Evolutionary conservation across 2,797 vertebrate genomes (phyloP), one percentile per base, ranked within the genome.

Genomic region (Eurystomus glaucurus): DNA sequence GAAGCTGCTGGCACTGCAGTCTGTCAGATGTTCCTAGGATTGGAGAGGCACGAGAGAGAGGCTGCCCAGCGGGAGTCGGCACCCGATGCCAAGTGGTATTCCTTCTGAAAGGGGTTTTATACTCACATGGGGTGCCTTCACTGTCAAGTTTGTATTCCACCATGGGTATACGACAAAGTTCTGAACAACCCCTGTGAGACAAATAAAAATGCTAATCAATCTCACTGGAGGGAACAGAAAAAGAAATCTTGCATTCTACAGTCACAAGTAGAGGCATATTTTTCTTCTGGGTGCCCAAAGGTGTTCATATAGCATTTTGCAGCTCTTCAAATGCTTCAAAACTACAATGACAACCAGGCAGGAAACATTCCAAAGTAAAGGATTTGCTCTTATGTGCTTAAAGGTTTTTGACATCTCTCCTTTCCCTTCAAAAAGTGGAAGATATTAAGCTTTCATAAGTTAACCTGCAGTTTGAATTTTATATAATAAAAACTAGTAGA

Each of bases 81-180:
- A 99, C 99, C 16, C 99, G 99, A 97, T 99, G 99, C 99, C 99
- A 99, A 17, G 99, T 99, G 92, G 99, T 99, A 98, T 99, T 99
- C 95, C 99, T 99, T 97, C 99, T 98, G 98, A 99, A 99, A 86
- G 99, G 99, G 7, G 99, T 99, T 98, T 99, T 99, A 98, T 99
- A 99, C 97, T 99, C 99, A 45, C 99, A 99, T 85, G 99, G 99
- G 8, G 99, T 99, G 39, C 99, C 99, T 98, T 99, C 99, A 6
- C 99, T 99, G 98, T 99, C 99, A 33, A 99, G 99, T 97, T 99
- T 99, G 97, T 99, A 99, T 97, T 99, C 99, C 92, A 99, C 99
- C 99, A 99, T 99, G 82, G 99, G 99, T 84, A 99, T 99, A 86
- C 99, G 99, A 98, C 99, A 99, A 46, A 99, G 99, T 98, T 99